phyloP scores from a whole-genome alignment of 1,140 invertebrate species.

The Saxidomus purpurata region DNA sequence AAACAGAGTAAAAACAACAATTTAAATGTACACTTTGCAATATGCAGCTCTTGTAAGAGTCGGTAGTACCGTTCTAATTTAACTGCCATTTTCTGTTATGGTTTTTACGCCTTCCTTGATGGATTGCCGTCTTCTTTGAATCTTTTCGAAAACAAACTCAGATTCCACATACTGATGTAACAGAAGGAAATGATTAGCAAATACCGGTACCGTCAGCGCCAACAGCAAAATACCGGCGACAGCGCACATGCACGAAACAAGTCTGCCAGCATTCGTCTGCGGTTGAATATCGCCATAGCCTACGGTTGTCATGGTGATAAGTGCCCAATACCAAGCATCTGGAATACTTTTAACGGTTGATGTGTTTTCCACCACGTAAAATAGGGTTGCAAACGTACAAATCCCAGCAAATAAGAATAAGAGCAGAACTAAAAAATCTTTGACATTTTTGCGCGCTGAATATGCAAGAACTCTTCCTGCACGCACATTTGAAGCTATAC shows the following conservation, averaged over 20 bases:
- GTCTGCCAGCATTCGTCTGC: constrained; percentile 90
- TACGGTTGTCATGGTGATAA: constrained; percentile 99
- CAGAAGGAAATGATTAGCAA: constrained; percentile 90
- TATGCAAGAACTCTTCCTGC: constrained; percentile 43
- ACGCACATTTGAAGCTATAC: constrained; percentile 18
- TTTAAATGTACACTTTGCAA: no score
- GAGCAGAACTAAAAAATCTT: constrained; percentile 33
- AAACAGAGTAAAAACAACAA: no score
- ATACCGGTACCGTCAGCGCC: constrained; percentile 97
- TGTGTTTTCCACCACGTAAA: constrained; percentile 32
- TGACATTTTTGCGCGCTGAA: not conserved
- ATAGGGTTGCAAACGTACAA: constrained; percentile 35
- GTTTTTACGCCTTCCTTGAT: not conserved
- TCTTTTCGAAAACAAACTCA: not conserved
- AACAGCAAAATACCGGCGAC: constrained; percentile 97
- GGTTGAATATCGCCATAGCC: constrained; percentile 91
- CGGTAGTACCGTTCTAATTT: no score
- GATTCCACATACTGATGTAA: not conserved
- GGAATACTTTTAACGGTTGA: constrained; percentile 44
- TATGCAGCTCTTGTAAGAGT: no score
- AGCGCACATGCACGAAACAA: constrained; percentile 97
- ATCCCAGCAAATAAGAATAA: constrained; percentile 34
- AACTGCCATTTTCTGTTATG: no score
- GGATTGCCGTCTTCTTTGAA: not conserved
- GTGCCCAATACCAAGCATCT: constrained; percentile 88